Evolutionary conservation across 2,888 invertebrate genomes (phyloP), one percentile per base, ranked within the genome.

Genomic region (Teleiodes luculella): DNA sequence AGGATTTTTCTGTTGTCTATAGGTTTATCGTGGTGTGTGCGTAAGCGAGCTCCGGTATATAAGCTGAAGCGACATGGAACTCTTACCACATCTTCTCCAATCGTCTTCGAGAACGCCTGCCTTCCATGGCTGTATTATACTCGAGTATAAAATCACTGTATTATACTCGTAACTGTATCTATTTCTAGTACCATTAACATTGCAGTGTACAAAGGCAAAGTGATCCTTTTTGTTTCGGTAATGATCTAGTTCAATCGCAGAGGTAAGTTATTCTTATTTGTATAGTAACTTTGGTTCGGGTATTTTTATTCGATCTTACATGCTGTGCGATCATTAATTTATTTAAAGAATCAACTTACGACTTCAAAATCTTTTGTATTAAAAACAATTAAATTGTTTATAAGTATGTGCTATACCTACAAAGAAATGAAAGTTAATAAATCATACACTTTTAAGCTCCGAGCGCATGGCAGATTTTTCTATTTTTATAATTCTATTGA

Each of bases 11-110:
- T 49, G 49, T 28, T 7, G 28, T 16, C 49, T 5, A 28, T 49
- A 37, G 33, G 31, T 33, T 20, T 18, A 6, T 13, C 14, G 30
- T 24, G 18, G n/a, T 20, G 54, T 36, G 43, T 45, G 54, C 51
- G 50, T 54, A 31, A 53, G 51, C 56, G 43, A 49, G 50, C 43
- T 49, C 43, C 51, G 53, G 65, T 78, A 82, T 83, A 83, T 68
- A 83, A 75, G 63, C 59, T 58, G 43, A 52, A 55, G 58, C 47
- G 36, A 48, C 52, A 24, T 11, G 37, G 47, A 46, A 20, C 46
- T 56, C 47, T 54, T 65, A 67, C 64, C 81, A 83, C 57, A 76
- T 66, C 72, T 71, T 67, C 67, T 66, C 64, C 52, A 53, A 55
- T 59, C 57, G 63, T 57, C 68, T 53, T 37, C 58, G 52, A 64